Evolutionary conservation across 2,888 invertebrate genomes (phyloP).

Genomic region (Exocentrus adspersus): DNA sequence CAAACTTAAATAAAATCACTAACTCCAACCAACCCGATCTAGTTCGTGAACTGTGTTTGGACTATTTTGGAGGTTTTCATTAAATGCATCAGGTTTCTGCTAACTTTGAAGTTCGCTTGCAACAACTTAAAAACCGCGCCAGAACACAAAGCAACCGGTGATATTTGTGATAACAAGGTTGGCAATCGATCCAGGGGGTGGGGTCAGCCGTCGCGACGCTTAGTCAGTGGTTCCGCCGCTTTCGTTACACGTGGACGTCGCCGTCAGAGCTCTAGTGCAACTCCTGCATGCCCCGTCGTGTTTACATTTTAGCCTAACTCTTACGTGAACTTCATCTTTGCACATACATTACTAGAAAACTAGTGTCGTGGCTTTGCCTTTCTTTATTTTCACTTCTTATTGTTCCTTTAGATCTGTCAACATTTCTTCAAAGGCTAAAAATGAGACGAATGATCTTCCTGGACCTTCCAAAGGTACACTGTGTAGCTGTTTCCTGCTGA

Average conservation of each 20-base stretch:
- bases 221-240: conserved; percentile 59
- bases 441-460: conserved; percentile 41
- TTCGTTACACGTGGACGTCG: conserved; percentile 57
- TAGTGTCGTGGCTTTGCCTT: conserved; percentile 17
- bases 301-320: conserved; percentile 33
- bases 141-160: conserved; percentile 54
- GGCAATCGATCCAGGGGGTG: conserved; percentile 50
- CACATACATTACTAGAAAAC: conserved; percentile 7
- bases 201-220: conserved; percentile 52
- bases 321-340: conserved; percentile 13
- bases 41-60: no score
- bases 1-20: no score
- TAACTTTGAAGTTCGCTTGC: background rate
- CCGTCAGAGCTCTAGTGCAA: conserved; percentile 26
- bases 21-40: no score
- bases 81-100: no score
- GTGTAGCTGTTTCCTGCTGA: background rate
- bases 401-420: conserved; percentile 36
- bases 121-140: conserved; percentile 55
- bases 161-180: conserved; percentile 58
- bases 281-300: conserved; percentile 40
- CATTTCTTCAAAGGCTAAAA: conserved; percentile 43
- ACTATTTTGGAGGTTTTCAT: no score
- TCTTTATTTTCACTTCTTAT: conserved; percentile 9
- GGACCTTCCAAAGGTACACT: conserved; percentile 47